phyloP scores from a whole-genome alignment of 2,113 vertebrate species.

The Colossoma macropomum region DNA sequence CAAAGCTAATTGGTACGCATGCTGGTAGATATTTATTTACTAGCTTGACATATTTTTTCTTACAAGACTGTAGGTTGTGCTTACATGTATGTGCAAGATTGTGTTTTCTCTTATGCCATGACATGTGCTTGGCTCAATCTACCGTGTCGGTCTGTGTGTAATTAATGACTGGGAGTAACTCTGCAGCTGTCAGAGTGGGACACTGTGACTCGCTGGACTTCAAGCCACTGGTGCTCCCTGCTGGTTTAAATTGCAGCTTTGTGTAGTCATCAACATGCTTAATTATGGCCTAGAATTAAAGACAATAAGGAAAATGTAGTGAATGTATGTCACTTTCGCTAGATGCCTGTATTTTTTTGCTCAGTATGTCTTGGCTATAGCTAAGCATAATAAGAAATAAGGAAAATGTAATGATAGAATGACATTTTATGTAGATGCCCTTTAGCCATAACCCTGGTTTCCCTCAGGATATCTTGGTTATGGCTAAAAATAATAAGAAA shows the following conservation, averaged over 20 bases:
- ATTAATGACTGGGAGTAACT: background rate
- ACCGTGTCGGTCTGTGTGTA: background rate
- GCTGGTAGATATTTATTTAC: background rate
- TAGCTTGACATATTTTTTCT: background rate
- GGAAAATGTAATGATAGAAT: too few relatives aligned
- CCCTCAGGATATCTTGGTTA: too few relatives aligned
- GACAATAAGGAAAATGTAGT: too few relatives aligned
- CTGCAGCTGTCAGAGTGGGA: constrained; percentile 11
- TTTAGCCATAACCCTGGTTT: too few relatives aligned
- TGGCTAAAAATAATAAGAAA: too few relatives aligned
- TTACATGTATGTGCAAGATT: background rate
- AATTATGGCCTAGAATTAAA: background rate
- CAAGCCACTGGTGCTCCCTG: background rate
- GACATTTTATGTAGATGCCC: too few relatives aligned
- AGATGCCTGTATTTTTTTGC: too few relatives aligned
- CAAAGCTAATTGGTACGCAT: background rate
- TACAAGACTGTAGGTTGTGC: background rate
- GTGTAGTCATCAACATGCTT: background rate
- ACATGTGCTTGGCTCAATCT: background rate
- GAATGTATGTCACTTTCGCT: too few relatives aligned
- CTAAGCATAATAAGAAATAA: too few relatives aligned
- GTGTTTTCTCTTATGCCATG: background rate
- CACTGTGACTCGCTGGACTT: background rate
- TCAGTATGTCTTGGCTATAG: too few relatives aligned
- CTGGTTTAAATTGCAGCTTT: background rate